A percentile compares a stretch with the other conserved stretches of the same genome.
Evolutionary conservation across 2,888 invertebrate genomes (phyloP).

Genomic region (Erynnis tages): DNA sequence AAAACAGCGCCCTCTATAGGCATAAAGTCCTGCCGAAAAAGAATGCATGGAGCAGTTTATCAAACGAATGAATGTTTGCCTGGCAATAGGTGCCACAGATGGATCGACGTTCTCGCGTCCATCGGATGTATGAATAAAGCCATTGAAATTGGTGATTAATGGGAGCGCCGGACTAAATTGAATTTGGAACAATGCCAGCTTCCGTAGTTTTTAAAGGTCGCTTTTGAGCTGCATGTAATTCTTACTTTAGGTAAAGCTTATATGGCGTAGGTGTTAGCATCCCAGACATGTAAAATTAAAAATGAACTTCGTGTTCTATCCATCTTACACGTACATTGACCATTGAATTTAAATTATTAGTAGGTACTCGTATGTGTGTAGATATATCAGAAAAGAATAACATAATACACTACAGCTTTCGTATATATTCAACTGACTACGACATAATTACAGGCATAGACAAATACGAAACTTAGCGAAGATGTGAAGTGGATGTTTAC

Average conservation of each 20-base stretch:
- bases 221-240: no score
- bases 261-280: not conserved
- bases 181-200: conserved; percentile 18
- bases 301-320: no score
- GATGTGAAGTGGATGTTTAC: conserved; percentile 4
- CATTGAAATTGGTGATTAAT: conserved; percentile 18
- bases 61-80: not conserved
- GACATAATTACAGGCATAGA: conserved; percentile 3
- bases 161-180: conserved; percentile 11
- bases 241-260: no score
- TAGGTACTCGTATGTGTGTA: no score
- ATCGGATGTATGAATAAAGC: conserved; percentile 2
- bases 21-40: no score
- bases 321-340: no score
- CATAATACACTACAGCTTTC: no score
- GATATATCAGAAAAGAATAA: no score
- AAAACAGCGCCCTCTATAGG: no score
- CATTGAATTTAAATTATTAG: no score
- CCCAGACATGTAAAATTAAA: no score
- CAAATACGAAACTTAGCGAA: conserved; percentile 1
- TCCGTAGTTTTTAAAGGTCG: conserved; percentile 8
- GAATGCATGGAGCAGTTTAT: no score
- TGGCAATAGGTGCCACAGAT: conserved; percentile 8
- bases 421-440: not conserved
- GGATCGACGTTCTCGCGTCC: conserved; percentile 1